These are phyloP conservation scores for Lonchura striata DNA, from an alignment of 2,113 vertebrate species.

Conservation along the genomic window DNA sequence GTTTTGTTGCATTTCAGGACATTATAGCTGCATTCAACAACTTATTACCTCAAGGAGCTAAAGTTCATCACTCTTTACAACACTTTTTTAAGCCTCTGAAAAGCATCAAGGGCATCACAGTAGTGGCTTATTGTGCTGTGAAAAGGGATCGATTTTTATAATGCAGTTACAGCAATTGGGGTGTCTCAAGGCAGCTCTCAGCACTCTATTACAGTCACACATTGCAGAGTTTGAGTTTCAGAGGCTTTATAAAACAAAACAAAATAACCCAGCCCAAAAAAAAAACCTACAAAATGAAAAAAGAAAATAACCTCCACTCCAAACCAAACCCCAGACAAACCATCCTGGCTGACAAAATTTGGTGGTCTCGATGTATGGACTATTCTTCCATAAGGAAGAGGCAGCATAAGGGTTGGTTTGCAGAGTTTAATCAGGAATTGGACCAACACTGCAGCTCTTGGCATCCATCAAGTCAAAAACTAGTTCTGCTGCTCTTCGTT, in stretches of 20 bases:
- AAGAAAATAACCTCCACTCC: accelerated
- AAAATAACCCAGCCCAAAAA: background rate
- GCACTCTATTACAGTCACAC: background rate
- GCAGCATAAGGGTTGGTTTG: background rate
- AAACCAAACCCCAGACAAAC: background rate
- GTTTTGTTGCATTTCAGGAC: background rate
- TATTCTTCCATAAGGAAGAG: background rate
- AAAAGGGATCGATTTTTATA: constrained; percentile 30
- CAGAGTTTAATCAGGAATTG: background rate
- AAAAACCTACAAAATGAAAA: accelerated
- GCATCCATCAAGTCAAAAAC: background rate
- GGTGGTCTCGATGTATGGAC: accelerated
- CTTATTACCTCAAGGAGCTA: background rate
- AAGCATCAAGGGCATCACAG: background rate
- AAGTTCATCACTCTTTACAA: background rate
- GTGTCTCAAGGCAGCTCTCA: constrained; percentile 43
- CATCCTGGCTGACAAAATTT: background rate
- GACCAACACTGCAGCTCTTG: background rate
- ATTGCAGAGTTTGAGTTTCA: background rate
- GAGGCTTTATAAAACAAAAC: background rate
- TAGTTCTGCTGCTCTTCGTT: background rate
- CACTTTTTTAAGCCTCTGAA: background rate
- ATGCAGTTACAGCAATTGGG: background rate
- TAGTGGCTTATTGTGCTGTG: constrained; percentile 5
- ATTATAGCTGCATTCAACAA: background rate